phyloP scores from a whole-genome alignment of 2,888 invertebrate species.

The Stegana nigrithorax region DNA sequence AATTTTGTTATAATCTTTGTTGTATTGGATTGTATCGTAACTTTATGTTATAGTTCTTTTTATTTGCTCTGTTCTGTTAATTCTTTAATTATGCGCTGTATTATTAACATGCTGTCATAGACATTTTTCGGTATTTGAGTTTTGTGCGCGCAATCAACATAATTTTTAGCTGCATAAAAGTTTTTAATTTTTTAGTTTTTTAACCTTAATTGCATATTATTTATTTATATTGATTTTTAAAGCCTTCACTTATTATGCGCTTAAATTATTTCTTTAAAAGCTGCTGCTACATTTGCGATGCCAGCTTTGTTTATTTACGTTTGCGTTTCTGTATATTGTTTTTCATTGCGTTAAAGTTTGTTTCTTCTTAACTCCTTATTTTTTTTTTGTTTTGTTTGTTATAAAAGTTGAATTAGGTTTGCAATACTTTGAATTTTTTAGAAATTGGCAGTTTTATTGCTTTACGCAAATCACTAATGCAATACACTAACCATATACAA shows the following conservation, averaged over 20 bases:
- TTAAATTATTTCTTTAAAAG: neutral
- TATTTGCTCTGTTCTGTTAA: neutral
- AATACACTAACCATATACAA: too few relatives aligned
- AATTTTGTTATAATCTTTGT: neutral
- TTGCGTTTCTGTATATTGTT: too few relatives aligned
- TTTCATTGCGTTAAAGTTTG: too few relatives aligned
- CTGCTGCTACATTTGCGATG: conserved; percentile 9
- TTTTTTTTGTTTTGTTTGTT: conserved; percentile 26
- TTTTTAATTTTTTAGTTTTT: neutral
- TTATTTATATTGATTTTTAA: neutral
- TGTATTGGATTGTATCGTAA: neutral
- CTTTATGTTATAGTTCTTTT: neutral
- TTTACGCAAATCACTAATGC: neutral
- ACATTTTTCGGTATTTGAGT: too few relatives aligned
- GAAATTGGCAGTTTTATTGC: neutral
- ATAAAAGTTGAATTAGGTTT: conserved; percentile 45
- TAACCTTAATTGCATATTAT: neutral
- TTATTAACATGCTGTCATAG: too few relatives aligned
- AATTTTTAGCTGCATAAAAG: too few relatives aligned
- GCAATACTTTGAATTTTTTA: conserved; percentile 60
- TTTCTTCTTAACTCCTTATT: too few relatives aligned
- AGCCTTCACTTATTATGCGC: neutral
- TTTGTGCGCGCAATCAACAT: too few relatives aligned
- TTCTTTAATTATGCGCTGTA: neutral
- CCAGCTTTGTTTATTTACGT: conserved; percentile 6